These are phyloP conservation scores for Morinoia aosen DNA, from an alignment of 2,888 invertebrate genomes.

Conservation along the genomic window DNA sequence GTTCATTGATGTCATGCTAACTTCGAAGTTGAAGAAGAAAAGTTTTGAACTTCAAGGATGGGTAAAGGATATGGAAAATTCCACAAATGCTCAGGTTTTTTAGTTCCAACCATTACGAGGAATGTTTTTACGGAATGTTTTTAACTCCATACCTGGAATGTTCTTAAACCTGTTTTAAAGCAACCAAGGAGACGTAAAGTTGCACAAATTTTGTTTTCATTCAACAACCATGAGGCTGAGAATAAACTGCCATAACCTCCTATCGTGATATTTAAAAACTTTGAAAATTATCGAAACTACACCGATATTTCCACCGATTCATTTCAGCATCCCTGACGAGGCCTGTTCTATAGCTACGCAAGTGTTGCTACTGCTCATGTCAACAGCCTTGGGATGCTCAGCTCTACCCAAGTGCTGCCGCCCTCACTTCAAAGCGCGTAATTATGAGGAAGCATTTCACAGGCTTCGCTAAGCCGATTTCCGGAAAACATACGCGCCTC, in stretches of 20 bases:
- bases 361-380: too few relatives aligned
- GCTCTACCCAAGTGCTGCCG: not conserved
- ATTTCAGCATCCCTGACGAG: not conserved
- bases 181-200: not conserved
- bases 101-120: too few relatives aligned
- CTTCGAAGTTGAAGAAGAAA: too few relatives aligned
- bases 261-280: not conserved
- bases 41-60: too few relatives aligned
- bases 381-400: not conserved
- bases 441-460: conserved; percentile 43
- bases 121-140: too few relatives aligned
- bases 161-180: not conserved
- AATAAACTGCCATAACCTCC: not conserved
- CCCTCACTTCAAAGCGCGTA: not conserved
- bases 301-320: not conserved
- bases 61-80: too few relatives aligned
- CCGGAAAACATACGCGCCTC: conserved; percentile 16
- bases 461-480: conserved; percentile 43
- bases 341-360: too few relatives aligned
- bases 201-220: not conserved
- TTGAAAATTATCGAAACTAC: not conserved
- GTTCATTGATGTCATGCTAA: too few relatives aligned
- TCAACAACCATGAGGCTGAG: too few relatives aligned
- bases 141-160: too few relatives aligned
- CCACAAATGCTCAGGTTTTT: too few relatives aligned